Evolutionary conservation across 2,888 invertebrate species (phyloP).

Genomic region (Nymphalis c-album): DNA sequence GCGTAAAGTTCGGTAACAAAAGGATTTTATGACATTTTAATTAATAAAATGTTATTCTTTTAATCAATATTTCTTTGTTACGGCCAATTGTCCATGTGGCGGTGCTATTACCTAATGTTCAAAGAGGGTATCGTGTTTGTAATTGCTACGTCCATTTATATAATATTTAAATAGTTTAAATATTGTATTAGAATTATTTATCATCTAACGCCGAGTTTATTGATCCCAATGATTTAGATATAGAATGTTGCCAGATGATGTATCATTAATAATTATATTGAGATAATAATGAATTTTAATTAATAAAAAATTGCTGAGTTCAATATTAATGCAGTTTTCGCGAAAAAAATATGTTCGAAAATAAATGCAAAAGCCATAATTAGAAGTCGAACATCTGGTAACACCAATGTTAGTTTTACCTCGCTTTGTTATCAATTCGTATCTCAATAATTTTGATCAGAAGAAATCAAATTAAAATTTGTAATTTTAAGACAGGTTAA

Average conservation of each 20-base stretch:
- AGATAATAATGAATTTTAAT: neutral
- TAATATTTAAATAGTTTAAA: slow-evolving; percentile 55
- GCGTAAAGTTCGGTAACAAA: too few relatives aligned
- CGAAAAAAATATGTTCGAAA: too few relatives aligned
- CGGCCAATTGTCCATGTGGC: slow-evolving; percentile 27
- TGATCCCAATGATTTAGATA: slow-evolving; percentile 13
- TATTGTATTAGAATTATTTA: slow-evolving; percentile 24
- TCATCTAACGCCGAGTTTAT: slow-evolving; percentile 22
- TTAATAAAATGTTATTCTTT: too few relatives aligned
- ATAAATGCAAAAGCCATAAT: too few relatives aligned
- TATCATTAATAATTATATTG: neutral
- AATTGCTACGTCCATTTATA: slow-evolving; percentile 72
- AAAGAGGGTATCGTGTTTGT: slow-evolving; percentile 47
- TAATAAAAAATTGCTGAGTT: neutral
- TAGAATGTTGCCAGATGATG: slow-evolving; percentile 35
- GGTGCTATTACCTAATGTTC: slow-evolving; percentile 36
- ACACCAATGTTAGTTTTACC: slow-evolving; percentile 33
- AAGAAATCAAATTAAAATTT: slow-evolving; percentile 11
- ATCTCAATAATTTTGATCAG: slow-evolving; percentile 45
- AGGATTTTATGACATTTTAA: neutral
- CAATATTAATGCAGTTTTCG: neutral
- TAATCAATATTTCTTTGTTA: neutral
- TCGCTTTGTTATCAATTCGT: slow-evolving; percentile 52
- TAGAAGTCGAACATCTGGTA: slow-evolving; percentile 28
- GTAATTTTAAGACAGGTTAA: slow-evolving; percentile 22